Percentiles rank a stretch among this genome's conserved stretches.
Conservation (phyloP, 2,888 invertebrate species). For the Megalurothrips usitatus region DNA sequence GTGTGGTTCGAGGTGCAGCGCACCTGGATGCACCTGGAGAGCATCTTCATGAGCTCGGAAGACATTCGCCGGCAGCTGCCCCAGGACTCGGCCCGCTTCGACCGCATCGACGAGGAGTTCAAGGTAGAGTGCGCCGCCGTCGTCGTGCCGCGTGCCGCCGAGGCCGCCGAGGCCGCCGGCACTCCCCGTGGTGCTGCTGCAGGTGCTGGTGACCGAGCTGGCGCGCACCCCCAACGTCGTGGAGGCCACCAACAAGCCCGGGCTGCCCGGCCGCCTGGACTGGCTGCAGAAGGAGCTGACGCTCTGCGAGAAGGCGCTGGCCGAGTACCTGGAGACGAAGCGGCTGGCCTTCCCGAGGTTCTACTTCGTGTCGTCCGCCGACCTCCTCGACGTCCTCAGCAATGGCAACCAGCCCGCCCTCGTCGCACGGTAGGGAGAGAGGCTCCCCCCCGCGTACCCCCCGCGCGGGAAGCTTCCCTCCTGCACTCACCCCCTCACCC, state of each 20-base stretch:
- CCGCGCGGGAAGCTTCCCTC: no score
- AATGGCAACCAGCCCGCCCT: constrained; percentile 90
- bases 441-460: no score
- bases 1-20: constrained; percentile 95
- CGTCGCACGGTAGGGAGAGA: constrained; percentile 53
- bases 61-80: constrained; percentile 93
- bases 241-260: constrained; percentile 80
- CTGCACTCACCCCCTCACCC: no score
- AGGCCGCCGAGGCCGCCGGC: no score
- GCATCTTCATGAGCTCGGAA: constrained; percentile 96
- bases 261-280: constrained; percentile 75
- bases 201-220: constrained; percentile 70
- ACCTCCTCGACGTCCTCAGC: constrained; percentile 88
- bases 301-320: constrained; percentile 92
- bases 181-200: constrained; percentile 38
- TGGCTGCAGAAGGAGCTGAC: constrained; percentile 76
- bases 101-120: constrained; percentile 84
- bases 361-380: constrained; percentile 95
- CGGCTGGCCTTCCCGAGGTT: constrained; percentile 91
- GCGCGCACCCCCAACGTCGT: constrained; percentile 83
- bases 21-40: constrained; percentile 95
- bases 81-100: constrained; percentile 87
- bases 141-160: no score
- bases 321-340: constrained; percentile 95
- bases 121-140: constrained; percentile 53